Evolutionary conservation across 1,140 invertebrate species (phyloP), one percentile per base, ranked within the genome.

Genomic region (Drosophila sechellia): DNA sequence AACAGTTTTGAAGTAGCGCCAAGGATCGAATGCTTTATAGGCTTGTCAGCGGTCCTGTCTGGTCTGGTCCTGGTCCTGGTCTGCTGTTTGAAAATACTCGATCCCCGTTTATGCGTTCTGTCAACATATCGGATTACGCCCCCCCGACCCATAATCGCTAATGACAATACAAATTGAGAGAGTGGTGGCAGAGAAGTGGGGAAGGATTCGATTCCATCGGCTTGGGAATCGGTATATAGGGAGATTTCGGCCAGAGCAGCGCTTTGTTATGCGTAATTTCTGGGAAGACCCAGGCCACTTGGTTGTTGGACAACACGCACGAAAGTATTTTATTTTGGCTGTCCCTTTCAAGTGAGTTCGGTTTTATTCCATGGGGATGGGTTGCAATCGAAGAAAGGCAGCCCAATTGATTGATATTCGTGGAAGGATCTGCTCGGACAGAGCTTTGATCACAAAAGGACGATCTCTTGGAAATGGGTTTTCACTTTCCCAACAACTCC

Each of bases 1-100:
- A 87, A 89, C 76, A 87, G 17, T 89, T 89, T 89, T 87, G 83
- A 87, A 87, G 83, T 89, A 87, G 83, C 83, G 83, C 83, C 83
- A 86, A 71, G 66, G 57, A 63, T 71, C 48, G 49, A 87, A 83
- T 83, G 71, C 63, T 87, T 87, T 89, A 87, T 87, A 55, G 84
- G 84, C 64, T 87, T 87, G 83, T 87, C 83, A 87, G 83, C 66
- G 37, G 74, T 57, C 34, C 48, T 50, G 15, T 25, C 64, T 50
- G 40, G 27, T 68, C 13, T 43, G 42, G 42, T 43, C 45, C 40
- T 37, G 37, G 12, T 39, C 37, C 11, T 12, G 10, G 25, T 27
- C 25, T 31, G 13, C 39, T 46, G 40, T 64, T 40, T 64, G 31
- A 35, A 13, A 27, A 48, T 48, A 3, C 25, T 34, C 22, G 22